Percentiles rank a stretch among this genome's conserved stretches.
Evolutionary conservation across 1,140 invertebrate genomes (phyloP).

Genomic region (Musca domestica): DNA sequence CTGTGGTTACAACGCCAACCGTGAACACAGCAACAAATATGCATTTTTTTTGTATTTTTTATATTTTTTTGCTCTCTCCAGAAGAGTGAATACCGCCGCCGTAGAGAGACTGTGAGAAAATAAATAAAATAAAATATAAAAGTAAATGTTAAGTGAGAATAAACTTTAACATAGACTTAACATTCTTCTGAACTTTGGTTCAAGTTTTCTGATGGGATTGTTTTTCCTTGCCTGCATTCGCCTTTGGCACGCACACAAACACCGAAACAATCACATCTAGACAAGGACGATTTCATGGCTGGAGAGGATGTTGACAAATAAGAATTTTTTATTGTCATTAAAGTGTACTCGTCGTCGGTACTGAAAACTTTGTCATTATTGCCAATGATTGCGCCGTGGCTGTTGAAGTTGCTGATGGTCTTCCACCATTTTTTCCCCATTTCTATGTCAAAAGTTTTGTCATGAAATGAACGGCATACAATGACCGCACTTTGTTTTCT

Average conservation of each 20-base stretch:
- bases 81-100: too few species aligned
- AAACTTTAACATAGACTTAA: too few species aligned
- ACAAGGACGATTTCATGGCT: neutral
- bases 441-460: neutral
- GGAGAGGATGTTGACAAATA: constrained; percentile 5
- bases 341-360: neutral
- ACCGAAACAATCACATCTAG: neutral
- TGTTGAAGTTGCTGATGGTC: neutral
- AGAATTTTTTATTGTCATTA: constrained; percentile 7
- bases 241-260: neutral
- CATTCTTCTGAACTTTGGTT: neutral
- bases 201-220: neutral
- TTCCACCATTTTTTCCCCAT: neutral
- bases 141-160: too few species aligned
- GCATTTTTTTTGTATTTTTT: too few species aligned
- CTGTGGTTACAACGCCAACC: neutral
- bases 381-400: neutral
- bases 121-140: too few species aligned
- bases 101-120: too few species aligned
- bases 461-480: neutral
- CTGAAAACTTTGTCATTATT: constrained; percentile 15
- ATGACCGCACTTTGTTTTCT: constrained; percentile 8
- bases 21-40: too few species aligned
- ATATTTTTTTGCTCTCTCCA: too few species aligned
- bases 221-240: neutral